Evolutionary conservation across 2,888 invertebrate genomes (phyloP).

Genomic region (Cantharis flavilabris): DNA sequence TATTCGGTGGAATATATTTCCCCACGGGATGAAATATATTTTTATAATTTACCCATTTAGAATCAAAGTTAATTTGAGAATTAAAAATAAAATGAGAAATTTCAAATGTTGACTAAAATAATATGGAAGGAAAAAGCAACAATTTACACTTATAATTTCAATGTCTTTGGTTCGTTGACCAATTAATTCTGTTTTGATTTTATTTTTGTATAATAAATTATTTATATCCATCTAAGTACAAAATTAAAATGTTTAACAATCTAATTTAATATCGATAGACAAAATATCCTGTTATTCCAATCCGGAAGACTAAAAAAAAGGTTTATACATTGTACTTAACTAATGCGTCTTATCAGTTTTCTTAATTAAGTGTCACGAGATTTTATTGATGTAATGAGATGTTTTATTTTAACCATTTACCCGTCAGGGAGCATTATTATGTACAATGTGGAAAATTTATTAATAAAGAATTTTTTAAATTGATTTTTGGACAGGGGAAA

Average conservation of each 20-base stretch:
- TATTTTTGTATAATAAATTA: not conserved
- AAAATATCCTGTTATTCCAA: not conserved
- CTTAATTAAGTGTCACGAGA: not conserved
- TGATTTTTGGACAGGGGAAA: too few relatives aligned
- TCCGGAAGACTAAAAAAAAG: not conserved
- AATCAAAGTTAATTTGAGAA: not conserved
- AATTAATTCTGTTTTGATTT: not conserved
- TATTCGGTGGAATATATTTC: not conserved
- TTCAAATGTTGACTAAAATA: too few relatives aligned
- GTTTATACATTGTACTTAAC: not conserved
- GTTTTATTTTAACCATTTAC: not conserved
- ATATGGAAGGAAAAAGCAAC: too few relatives aligned
- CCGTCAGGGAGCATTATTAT: too few relatives aligned
- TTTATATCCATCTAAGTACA: not conserved
- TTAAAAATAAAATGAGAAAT: too few relatives aligned
- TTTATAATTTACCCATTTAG: not conserved
- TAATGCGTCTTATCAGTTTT: not conserved
- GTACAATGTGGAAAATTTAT: too few relatives aligned
- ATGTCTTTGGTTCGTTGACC: not conserved
- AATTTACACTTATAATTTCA: not conserved
- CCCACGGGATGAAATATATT: not conserved
- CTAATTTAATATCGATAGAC: too few relatives aligned
- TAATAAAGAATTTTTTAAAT: too few relatives aligned
- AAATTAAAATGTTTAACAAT: not conserved
- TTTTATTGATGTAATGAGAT: too few relatives aligned